phyloP scores from a whole-genome alignment of 1,140 invertebrate species.

The Hycleus phaleratus region DNA sequence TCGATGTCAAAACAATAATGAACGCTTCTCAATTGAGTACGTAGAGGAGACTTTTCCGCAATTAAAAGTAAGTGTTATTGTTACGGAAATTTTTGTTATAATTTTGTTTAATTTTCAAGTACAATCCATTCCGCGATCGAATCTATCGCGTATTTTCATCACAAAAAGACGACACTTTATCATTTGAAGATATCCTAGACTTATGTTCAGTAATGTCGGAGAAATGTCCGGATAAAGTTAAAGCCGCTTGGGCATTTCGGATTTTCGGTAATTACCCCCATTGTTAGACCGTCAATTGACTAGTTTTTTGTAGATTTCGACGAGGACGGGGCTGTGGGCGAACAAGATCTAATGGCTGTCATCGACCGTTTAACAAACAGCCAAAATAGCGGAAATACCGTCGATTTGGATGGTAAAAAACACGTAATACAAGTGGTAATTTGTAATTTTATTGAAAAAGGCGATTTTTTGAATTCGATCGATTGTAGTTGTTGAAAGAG shows the following conservation, averaged over 20 bases:
- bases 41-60: slow-evolving; percentile 47
- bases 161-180: slow-evolving; percentile 51
- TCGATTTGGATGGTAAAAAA: slow-evolving; percentile 10
- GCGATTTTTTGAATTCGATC: slow-evolving; percentile 7
- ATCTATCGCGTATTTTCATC: slow-evolving; percentile 69
- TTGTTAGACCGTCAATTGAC: not conserved
- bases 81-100: not conserved
- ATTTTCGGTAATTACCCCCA: slow-evolving; percentile 55
- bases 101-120: slow-evolving; percentile 42
- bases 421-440: slow-evolving; percentile 18
- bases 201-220: slow-evolving; percentile 64
- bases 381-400: slow-evolving; percentile 3
- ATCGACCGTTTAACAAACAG: slow-evolving; percentile 43
- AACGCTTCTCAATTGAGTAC: slow-evolving; percentile 43
- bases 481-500: slow-evolving; percentile 50
- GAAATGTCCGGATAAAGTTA: slow-evolving; percentile 58
- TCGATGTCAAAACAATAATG: slow-evolving; percentile 18
- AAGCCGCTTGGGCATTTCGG: slow-evolving; percentile 67
- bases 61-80: slow-evolving; percentile 40
- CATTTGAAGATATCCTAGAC: slow-evolving; percentile 70
- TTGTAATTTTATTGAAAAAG: not conserved
- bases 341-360: slow-evolving; percentile 47
- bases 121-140: slow-evolving; percentile 62
- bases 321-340: slow-evolving; percentile 49
- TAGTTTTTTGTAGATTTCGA: slow-evolving; percentile 48